Percentiles rank a stretch among this genome's conserved stretches.
Evolutionary conservation across 2,888 invertebrate genomes (phyloP).

Genomic region (Leptarthrus brevirostris): DNA sequence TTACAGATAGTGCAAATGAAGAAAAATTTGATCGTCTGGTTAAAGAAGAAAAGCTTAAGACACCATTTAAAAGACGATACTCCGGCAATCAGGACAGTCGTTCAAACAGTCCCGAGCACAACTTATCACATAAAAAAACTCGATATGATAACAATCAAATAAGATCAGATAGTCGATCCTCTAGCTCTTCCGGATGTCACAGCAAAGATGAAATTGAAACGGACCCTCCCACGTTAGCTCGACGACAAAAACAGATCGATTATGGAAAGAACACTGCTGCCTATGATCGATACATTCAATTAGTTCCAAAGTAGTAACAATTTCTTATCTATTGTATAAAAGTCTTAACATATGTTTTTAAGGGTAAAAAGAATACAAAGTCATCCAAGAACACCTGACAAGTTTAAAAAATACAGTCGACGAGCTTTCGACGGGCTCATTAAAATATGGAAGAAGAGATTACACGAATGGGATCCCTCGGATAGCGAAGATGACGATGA

Average conservation of each 20-base stretch:
- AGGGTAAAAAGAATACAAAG: constrained; percentile 74
- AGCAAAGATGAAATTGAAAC: constrained; percentile 71
- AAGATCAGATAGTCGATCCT: constrained; percentile 53
- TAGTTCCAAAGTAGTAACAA: constrained; percentile 74
- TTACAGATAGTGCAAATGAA: constrained; percentile 63
- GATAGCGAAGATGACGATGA: constrained; percentile 54
- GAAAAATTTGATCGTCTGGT: constrained; percentile 64
- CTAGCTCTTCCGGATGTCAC: constrained; percentile 57
- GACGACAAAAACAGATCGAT: constrained; percentile 93
- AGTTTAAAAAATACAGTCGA: constrained; percentile 86
- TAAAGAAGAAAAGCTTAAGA: constrained; percentile 65
- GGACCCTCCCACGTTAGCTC: constrained; percentile 76
- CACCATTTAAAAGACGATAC: constrained; percentile 65
- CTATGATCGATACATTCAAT: constrained; percentile 79
- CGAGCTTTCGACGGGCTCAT: constrained; percentile 93
- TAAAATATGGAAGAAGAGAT: constrained; percentile 84
- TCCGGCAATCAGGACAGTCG: constrained; percentile 62
- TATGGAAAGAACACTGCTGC: constrained; percentile 94
- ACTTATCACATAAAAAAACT: not conserved
- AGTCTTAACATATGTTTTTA: no score
- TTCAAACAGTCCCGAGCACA: constrained; percentile 59
- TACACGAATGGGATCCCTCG: constrained; percentile 83
- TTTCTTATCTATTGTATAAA: constrained; percentile 11
- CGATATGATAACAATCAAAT: not conserved
- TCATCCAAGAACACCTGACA: constrained; percentile 92